phyloP scores from a whole-genome alignment of 2,888 invertebrate genomes.

The Strigamia maritima region DNA sequence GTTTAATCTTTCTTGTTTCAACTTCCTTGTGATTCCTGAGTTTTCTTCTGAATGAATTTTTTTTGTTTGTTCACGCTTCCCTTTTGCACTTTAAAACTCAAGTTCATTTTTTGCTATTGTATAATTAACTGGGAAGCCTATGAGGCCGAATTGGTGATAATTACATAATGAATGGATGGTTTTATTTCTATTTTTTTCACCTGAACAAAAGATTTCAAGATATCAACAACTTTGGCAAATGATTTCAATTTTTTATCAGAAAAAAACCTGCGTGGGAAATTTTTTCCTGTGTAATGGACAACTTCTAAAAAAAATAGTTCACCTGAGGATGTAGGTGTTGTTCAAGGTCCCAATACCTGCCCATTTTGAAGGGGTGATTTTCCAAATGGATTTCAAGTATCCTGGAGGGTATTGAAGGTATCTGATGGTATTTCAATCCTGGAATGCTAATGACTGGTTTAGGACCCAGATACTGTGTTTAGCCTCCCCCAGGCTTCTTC shows the following conservation, averaged over 20 bases:
- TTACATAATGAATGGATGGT: neutral
- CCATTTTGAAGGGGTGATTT: neutral
- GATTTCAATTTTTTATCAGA: neutral
- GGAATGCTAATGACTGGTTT: conserved; percentile 20
- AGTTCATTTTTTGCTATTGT: neutral
- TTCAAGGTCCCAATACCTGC: conserved; percentile 1
- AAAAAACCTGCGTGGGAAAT: neutral
- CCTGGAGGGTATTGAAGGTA: conserved; percentile 10
- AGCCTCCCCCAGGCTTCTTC: conserved; percentile 5
- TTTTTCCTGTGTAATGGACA: neutral
- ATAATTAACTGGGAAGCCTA: neutral
- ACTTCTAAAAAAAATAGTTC: neutral
- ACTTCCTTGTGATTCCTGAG: neutral
- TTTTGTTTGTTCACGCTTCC: neutral
- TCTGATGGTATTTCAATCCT: conserved; percentile 13
- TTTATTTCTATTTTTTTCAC: neutral
- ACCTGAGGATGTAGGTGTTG: conserved; percentile 23
- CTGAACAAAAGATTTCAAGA: neutral
- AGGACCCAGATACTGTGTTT: neutral
- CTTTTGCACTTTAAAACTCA: neutral
- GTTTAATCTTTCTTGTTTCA: neutral
- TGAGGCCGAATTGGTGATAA: neutral
- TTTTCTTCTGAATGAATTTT: neutral
- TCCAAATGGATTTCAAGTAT: neutral
- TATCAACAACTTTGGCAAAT: neutral